phyloP scores from a whole-genome alignment of 2,797 vertebrate species.

The Ciconia nigra region DNA sequence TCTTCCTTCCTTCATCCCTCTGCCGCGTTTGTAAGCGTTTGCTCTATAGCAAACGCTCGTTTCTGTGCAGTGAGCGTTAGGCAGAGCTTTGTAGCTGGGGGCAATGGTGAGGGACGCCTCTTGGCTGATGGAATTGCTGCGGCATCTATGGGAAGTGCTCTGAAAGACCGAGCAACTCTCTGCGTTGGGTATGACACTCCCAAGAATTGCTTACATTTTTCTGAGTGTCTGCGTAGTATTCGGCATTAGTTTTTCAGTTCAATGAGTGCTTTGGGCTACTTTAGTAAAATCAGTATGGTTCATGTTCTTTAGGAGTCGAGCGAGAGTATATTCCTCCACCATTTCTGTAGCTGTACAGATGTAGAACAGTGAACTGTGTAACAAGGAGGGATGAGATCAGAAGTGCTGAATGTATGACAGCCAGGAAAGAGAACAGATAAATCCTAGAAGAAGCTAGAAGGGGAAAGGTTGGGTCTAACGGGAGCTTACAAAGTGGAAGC shows the following conservation, averaged over 20 bases:
- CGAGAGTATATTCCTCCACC: too few species aligned
- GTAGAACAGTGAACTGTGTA: not conserved
- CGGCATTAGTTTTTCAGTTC: not conserved
- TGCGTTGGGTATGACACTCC: accelerated
- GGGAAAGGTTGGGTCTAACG: accelerated
- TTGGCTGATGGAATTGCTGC: accelerated
- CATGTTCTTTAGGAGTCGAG: not conserved
- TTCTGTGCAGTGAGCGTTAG: accelerated
- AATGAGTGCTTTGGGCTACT: not conserved
- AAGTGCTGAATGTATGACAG: accelerated
- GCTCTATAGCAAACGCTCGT: not conserved
- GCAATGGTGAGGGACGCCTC: not conserved
- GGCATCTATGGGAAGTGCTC: accelerated
- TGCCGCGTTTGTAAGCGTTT: accelerated
- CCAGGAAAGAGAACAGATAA: not conserved
- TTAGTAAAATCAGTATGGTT: not conserved
- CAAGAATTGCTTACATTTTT: accelerated
- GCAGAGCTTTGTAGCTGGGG: not conserved
- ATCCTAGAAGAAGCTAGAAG: not conserved
- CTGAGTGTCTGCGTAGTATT: not conserved
- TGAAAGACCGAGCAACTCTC: accelerated
- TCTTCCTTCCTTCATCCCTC: not conserved
- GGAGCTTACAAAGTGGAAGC: not conserved
- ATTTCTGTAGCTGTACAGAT: not conserved
- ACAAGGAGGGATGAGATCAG: not conserved